Percentiles rank a stretch among this genome's conserved stretches.
These are phyloP conservation scores for Pogonus chalceus DNA, from an alignment of 1,140 invertebrate genomes.

Conservation along the genomic window DNA sequence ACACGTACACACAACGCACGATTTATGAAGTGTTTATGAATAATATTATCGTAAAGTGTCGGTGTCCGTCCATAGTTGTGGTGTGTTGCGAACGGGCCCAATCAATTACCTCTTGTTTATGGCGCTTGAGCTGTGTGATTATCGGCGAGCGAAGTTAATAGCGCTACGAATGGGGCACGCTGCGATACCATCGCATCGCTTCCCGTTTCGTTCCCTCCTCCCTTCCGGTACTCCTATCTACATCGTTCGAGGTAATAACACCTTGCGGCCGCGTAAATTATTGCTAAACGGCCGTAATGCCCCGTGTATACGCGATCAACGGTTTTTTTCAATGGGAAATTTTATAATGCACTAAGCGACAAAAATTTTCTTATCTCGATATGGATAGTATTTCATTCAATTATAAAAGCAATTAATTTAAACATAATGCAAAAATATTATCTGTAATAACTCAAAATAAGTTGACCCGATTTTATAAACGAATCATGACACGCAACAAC, in stretches of 20 bases:
- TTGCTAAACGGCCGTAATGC: conserved; percentile 3
- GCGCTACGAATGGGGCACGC: neutral
- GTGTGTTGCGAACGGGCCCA: conserved; percentile 1
- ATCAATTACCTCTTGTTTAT: conserved; percentile 3
- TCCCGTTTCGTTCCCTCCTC: neutral
- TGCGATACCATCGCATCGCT: neutral
- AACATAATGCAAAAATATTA: too few species aligned
- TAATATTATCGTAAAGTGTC: conserved; percentile 5
- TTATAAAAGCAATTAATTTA: too few species aligned
- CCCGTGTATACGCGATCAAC: too few species aligned
- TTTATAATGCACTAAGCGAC: too few species aligned
- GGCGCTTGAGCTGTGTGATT: neutral
- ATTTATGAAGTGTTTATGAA: conserved; percentile 7
- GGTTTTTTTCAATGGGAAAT: too few species aligned
- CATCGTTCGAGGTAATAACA: conserved; percentile 7
- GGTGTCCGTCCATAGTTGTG: neutral
- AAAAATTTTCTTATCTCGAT: too few species aligned
- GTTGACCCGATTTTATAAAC: too few species aligned
- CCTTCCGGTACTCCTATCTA: too few species aligned
- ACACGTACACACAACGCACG: too few species aligned
- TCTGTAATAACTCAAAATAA: too few species aligned
- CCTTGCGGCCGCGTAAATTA: conserved; percentile 5
- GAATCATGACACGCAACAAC: too few species aligned
- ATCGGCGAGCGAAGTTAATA: conserved; percentile 3
- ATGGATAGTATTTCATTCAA: too few species aligned